phyloP scores from a whole-genome alignment of 2,888 invertebrate species.

The Diarsia brunnea region DNA sequence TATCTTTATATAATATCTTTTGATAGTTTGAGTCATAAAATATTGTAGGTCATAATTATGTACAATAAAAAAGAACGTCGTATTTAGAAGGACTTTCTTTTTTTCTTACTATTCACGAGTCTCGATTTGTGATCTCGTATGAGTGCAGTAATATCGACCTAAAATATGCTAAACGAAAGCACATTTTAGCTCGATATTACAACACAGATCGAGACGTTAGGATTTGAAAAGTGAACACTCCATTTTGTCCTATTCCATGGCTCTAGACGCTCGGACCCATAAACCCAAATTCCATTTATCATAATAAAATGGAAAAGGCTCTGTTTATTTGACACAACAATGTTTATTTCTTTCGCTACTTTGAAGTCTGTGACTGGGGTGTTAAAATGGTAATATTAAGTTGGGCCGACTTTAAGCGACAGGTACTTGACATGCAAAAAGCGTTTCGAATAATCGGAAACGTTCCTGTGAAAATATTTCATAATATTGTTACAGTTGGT shows the following conservation, averaged over 20 bases:
- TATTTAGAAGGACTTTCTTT: background rate
- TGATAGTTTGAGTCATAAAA: background rate
- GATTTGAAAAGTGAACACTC: background rate
- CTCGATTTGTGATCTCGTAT: background rate
- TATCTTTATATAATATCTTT: too few relatives aligned
- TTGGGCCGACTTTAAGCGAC: conserved; percentile 18
- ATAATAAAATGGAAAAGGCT: conserved; percentile 33
- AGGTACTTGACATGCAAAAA: conserved; percentile 39
- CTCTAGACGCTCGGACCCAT: conserved; percentile 19
- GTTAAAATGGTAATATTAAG: conserved; percentile 44
- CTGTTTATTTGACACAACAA: conserved; percentile 31
- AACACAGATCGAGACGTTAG: background rate
- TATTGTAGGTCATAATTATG: background rate
- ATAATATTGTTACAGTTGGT: background rate
- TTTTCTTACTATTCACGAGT: background rate
- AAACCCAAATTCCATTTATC: conserved; percentile 35
- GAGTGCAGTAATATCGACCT: background rate
- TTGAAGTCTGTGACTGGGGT: conserved; percentile 33
- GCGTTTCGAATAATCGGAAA: conserved; percentile 21
- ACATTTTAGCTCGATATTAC: too few relatives aligned
- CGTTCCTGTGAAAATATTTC: conserved; percentile 25
- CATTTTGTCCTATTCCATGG: conserved; percentile 21
- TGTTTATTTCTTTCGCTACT: conserved; percentile 40
- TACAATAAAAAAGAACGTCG: too few relatives aligned
- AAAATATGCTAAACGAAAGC: background rate